A percentile compares a stretch with the other conserved stretches of the same genome.
Evolutionary conservation across 2,797 vertebrate genomes (phyloP).

Genomic region (Coluber constrictor): DNA sequence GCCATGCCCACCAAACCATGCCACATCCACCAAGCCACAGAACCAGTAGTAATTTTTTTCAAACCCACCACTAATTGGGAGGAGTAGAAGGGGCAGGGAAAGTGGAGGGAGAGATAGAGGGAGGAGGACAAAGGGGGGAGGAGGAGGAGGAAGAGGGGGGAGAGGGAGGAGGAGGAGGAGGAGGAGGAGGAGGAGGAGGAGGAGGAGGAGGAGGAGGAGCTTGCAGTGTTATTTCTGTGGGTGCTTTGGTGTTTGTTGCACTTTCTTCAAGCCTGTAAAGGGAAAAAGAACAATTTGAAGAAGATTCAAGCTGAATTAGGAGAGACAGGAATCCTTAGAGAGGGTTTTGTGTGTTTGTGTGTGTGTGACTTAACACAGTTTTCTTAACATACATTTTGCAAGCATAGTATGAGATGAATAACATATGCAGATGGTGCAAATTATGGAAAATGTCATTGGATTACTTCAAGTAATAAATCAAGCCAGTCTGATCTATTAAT

Average conservation of each 20-base stretch:
- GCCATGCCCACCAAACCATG: too few relatives aligned
- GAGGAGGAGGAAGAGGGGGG: neutral
- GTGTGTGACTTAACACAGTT: neutral
- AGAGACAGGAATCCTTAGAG: neutral
- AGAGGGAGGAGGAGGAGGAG: neutral
- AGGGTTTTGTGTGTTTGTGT: too few relatives aligned
- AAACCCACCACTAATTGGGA: neutral
- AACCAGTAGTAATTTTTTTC: too few relatives aligned
- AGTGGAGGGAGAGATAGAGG: too few relatives aligned
- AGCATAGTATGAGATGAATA: neutral
- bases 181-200: neutral
- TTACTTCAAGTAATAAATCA: slow-evolving; percentile 21
- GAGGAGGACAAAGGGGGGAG: neutral
- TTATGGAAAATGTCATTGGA: slow-evolving; percentile 25
- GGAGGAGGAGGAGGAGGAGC: neutral
- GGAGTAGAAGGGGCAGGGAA: neutral
- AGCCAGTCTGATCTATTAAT: neutral
- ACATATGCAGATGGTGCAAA: slow-evolving; percentile 13
- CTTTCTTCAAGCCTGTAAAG: neutral
- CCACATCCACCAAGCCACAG: too few relatives aligned
- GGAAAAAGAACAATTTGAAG: neutral
- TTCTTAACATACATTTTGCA: neutral
- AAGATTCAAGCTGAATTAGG: too few relatives aligned
- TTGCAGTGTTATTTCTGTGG: neutral
- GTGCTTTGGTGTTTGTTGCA: neutral